These are phyloP conservation scores for Avahi laniger DNA, from an alignment of 2,797 vertebrate genomes.

Conservation along the genomic window DNA sequence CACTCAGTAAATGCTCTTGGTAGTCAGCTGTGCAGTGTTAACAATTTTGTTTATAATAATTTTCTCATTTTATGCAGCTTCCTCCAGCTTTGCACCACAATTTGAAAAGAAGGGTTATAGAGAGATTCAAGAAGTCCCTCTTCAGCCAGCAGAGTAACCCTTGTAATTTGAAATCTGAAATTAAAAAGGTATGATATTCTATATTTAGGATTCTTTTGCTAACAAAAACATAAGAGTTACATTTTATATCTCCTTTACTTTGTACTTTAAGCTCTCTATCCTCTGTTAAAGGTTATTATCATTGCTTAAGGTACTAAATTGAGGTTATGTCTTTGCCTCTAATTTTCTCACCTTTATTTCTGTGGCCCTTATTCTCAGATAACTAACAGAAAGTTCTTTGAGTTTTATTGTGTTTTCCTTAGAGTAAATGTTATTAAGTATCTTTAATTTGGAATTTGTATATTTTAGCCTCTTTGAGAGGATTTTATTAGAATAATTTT, in stretches of 20 bases:
- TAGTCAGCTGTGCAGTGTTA: not conserved
- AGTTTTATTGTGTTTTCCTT: not conserved
- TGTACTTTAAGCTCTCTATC: not conserved
- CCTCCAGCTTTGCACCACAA: constrained; percentile 89
- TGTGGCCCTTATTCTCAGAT: not conserved
- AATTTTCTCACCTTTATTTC: not conserved
- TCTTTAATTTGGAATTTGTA: not conserved
- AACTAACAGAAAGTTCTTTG: not conserved
- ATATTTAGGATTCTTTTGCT: not conserved
- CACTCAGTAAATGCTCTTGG: not conserved
- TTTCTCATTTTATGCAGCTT: constrained; percentile 85
- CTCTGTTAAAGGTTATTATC: not conserved
- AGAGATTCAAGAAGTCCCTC: constrained; percentile 94
- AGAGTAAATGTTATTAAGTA: not conserved
- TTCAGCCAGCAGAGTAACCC: constrained; percentile 91
- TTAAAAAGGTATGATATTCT: constrained; percentile 88
- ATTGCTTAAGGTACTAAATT: not conserved
- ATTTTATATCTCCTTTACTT: not conserved
- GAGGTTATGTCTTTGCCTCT: not conserved
- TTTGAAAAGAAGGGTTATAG: constrained; percentile 88
- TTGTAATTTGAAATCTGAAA: constrained; percentile 90
- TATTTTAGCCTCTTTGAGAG: not conserved
- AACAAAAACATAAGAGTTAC: not conserved
- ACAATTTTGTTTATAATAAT: constrained; percentile 33
- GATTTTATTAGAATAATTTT: not conserved